These are phyloP conservation scores for Polypedilum vanderplanki DNA, from an alignment of 1,140 invertebrate species.

Conservation along the genomic window DNA sequence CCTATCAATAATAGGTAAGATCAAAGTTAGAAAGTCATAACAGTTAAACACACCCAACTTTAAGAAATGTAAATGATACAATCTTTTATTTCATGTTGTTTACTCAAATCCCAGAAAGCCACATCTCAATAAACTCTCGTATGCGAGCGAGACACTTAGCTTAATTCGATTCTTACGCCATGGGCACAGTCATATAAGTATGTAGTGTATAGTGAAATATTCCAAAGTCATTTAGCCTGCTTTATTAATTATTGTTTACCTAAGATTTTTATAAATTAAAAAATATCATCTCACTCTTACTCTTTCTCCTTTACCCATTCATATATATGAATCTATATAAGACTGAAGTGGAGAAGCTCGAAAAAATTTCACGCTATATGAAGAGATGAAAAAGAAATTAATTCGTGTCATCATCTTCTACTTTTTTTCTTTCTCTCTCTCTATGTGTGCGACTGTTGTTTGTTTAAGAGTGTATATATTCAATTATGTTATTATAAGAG, in stretches of 20 bases:
- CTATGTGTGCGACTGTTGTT: background rate
- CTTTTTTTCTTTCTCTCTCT: background rate
- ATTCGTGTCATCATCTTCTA: conserved; percentile 6
- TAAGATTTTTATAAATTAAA: conserved; percentile 27
- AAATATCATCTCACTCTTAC: background rate
- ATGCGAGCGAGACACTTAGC: background rate
- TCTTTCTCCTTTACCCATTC: too few relatives aligned
- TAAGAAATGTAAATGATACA: conserved; percentile 4
- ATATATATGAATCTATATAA: too few relatives aligned
- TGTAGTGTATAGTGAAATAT: background rate
- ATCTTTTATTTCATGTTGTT: background rate
- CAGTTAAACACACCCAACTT: background rate
- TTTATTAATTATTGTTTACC: conserved; percentile 25
- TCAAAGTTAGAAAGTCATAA: too few relatives aligned
- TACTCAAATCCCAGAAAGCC: background rate
- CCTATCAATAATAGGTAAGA: too few relatives aligned
- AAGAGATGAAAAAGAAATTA: conserved; percentile 4
- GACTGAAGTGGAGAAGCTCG: background rate
- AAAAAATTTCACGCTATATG: background rate
- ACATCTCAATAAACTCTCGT: background rate
- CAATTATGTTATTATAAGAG: conserved; percentile 27
- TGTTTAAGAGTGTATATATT: background rate
- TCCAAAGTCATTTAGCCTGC: conserved; percentile 2
- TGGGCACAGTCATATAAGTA: background rate
- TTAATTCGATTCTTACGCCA: background rate